A percentile compares a stretch with the other conserved stretches of the same genome.
Conservation (phyloP, 1,140 invertebrate species). For the Neodiprion fabricii region DNA sequence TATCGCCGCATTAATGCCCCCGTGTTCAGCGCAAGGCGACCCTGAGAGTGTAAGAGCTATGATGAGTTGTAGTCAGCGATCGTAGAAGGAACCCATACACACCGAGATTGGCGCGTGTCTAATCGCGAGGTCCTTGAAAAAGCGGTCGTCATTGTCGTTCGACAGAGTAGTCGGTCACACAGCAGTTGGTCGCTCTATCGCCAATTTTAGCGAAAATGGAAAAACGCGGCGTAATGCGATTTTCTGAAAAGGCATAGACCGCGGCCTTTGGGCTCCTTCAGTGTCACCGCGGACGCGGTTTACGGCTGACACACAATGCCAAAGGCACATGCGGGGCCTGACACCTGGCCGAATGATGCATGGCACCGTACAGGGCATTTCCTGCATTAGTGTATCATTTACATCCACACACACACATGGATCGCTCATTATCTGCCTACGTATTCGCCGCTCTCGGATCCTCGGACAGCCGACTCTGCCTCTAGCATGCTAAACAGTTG, state of each 20-base stretch:
- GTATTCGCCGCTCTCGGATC: conserved; percentile 18
- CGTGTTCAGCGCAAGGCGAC: neutral
- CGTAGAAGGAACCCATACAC: neutral
- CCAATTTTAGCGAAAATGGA: conserved; percentile 8
- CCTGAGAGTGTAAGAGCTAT: neutral
- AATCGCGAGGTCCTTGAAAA: neutral
- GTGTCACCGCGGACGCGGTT: neutral
- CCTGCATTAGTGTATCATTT: conserved; percentile 53
- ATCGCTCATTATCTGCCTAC: conserved; percentile 52
- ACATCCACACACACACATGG: conserved; percentile 39
- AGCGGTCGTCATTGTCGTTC: neutral
- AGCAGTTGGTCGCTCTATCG: neutral
- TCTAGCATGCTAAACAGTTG: neutral
- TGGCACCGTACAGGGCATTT: conserved; percentile 46
- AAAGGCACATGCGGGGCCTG: conserved; percentile 17
- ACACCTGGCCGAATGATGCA: conserved; percentile 54
- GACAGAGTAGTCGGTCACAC: no score
- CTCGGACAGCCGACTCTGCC: neutral
- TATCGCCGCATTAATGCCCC: no score
- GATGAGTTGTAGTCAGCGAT: neutral
- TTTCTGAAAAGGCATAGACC: neutral
- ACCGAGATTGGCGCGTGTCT: neutral
- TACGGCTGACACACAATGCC: conserved; percentile 35
- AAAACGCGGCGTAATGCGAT: neutral
- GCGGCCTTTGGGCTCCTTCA: conserved; percentile 2